phyloP scores from a whole-genome alignment of 1,140 invertebrate species.

The Polypedilum pembai region DNA sequence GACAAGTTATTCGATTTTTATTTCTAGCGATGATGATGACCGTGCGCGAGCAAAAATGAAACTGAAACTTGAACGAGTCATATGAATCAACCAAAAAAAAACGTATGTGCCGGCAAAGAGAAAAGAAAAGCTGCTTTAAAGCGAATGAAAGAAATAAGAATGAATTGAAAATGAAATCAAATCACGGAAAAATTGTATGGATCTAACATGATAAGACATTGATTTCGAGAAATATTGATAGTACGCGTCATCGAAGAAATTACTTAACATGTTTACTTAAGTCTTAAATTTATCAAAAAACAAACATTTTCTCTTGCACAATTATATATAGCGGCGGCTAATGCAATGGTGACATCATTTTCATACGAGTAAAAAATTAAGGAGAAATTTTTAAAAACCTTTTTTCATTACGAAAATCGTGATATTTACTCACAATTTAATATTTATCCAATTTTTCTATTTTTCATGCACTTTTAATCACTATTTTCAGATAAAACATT shows the following conservation, averaged over 20 bases:
- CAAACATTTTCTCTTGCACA: no score
- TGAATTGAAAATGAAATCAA: neutral
- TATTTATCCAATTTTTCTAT: neutral
- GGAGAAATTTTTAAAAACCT: neutral
- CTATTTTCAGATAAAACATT: neutral
- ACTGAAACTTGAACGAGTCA: neutral
- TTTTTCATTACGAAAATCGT: neutral
- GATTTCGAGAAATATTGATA: no score
- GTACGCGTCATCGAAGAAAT: no score
- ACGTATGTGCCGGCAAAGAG: slow-evolving; percentile 6
- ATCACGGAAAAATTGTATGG: no score
- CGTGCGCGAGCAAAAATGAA: slow-evolving; percentile 9
- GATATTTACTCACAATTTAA: neutral
- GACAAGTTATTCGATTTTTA: neutral
- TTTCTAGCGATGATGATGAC: neutral
- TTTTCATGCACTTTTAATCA: neutral
- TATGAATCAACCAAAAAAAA: no score
- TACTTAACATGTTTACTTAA: no score
- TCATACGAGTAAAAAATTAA: neutral
- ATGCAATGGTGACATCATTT: neutral
- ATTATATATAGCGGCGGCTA: neutral
- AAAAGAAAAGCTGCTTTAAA: neutral
- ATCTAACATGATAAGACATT: no score
- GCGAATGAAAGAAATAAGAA: neutral
- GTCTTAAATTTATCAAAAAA: no score